Conservation (phyloP, 2,797 vertebrate species). For the Columba guinea region DNA sequence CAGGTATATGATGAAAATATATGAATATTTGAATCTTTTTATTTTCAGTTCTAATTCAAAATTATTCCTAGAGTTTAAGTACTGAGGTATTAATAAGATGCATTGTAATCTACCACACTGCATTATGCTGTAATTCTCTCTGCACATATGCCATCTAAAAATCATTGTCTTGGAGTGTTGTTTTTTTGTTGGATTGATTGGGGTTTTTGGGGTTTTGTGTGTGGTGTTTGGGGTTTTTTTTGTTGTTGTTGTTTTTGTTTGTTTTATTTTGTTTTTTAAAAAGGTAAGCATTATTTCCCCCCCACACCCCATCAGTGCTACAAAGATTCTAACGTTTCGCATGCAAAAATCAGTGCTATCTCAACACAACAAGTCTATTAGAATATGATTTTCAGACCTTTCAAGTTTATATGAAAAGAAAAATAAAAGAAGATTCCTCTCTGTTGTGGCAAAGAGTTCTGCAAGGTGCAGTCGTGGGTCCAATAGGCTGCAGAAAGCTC, state of each 20-base stretch:
- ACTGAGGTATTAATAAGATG: background rate
- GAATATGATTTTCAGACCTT: background rate
- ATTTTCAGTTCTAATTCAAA: constrained; percentile 27
- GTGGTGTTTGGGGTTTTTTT: too few species aligned
- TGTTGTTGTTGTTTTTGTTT: too few species aligned
- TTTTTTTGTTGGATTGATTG: too few species aligned
- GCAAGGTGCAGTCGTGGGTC: background rate
- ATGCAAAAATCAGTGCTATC: background rate
- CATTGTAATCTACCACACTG: background rate
- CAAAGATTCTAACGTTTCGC: background rate
- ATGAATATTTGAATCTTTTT: background rate
- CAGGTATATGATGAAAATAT: background rate
- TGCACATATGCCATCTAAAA: background rate
- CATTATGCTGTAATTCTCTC: background rate
- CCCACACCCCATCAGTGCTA: background rate
- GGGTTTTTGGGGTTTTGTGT: too few species aligned
- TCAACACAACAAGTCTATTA: background rate
- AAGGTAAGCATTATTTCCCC: background rate
- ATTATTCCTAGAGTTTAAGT: background rate
- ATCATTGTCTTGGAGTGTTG: background rate
- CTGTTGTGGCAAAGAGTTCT: background rate
- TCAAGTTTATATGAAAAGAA: background rate
- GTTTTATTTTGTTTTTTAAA: background rate
- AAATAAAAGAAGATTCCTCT: background rate
- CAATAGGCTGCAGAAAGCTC: background rate